These are phyloP conservation scores for Potamarius usumacintae DNA, from an alignment of 2,113 vertebrate species.

Conservation along the genomic window DNA sequence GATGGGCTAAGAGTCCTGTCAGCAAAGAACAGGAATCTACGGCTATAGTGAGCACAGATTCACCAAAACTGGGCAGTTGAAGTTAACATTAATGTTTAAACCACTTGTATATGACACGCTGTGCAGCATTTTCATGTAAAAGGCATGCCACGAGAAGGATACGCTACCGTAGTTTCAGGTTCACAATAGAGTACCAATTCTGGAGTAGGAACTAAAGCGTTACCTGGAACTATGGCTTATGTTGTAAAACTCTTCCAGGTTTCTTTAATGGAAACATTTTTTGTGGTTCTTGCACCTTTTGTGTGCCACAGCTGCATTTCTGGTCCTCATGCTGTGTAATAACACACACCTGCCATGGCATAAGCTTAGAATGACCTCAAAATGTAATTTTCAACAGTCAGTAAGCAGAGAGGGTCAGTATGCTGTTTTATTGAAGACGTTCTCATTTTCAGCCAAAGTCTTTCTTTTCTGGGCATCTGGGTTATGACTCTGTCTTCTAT, in stretches of 20 bases:
- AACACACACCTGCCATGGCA: neutral
- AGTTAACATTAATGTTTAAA: neutral
- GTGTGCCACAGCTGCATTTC: neutral
- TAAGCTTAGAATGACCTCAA: neutral
- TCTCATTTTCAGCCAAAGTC: neutral
- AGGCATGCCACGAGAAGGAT: neutral
- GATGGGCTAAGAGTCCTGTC: neutral
- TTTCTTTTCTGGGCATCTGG: neutral
- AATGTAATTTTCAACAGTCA: slow-evolving; percentile 13
- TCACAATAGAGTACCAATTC: neutral
- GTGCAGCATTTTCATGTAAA: neutral
- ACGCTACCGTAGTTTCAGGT: neutral
- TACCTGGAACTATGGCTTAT: neutral
- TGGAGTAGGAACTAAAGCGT: neutral
- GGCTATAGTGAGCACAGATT: neutral
- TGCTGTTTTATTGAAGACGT: neutral
- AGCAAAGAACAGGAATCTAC: neutral
- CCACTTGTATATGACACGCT: neutral
- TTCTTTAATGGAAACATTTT: neutral
- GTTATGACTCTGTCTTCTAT: neutral
- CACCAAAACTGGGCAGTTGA: neutral
- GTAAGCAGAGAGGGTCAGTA: neutral
- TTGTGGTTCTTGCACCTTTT: neutral
- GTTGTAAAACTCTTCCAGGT: neutral
- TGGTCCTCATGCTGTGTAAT: neutral